Evolutionary conservation across 1,140 invertebrate genomes (phyloP).

Genomic region (Drosophila navojoa): DNA sequence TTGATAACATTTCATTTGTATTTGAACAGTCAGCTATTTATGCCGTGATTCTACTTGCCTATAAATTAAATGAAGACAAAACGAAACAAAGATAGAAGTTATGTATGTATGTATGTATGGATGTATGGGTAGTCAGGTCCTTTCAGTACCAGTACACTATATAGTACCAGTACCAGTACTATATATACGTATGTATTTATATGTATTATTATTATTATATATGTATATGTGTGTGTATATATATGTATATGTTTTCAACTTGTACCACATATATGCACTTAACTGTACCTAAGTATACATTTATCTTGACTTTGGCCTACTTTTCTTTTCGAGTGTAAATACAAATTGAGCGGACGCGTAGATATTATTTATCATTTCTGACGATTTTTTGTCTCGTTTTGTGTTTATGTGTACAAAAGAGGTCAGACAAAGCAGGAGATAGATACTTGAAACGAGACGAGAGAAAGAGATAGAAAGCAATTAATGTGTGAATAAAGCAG

Average conservation of each 20-base stretch:
- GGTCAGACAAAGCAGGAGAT: neutral
- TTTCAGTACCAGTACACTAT: constrained; percentile 12
- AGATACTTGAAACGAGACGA: neutral
- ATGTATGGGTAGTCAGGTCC: neutral
- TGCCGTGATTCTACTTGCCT: constrained; percentile 48
- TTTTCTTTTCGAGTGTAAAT: constrained; percentile 1
- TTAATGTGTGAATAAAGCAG: neutral
- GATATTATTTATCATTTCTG: neutral
- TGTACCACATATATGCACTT: constrained; percentile 7
- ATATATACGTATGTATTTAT: neutral
- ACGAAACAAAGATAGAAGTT: neutral
- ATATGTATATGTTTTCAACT: neutral
- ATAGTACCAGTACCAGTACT: constrained; percentile 10
- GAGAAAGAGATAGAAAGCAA: neutral
- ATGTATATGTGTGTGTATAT: too few species aligned
- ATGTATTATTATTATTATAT: neutral
- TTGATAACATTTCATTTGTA: constrained; percentile 23
- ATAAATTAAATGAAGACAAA: constrained; percentile 5
- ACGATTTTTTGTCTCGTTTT: neutral
- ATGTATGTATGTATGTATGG: constrained; percentile 29
- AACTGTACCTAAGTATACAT: constrained; percentile 13
- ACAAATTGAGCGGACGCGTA: neutral
- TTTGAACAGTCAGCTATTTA: constrained; percentile 40
- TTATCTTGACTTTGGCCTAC: constrained; percentile 2
- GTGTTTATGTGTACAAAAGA: neutral